Evolutionary conservation across 2,888 invertebrate genomes (phyloP), one percentile per base, ranked within the genome.

Genomic region (Lasioglossum pauxillum): DNA sequence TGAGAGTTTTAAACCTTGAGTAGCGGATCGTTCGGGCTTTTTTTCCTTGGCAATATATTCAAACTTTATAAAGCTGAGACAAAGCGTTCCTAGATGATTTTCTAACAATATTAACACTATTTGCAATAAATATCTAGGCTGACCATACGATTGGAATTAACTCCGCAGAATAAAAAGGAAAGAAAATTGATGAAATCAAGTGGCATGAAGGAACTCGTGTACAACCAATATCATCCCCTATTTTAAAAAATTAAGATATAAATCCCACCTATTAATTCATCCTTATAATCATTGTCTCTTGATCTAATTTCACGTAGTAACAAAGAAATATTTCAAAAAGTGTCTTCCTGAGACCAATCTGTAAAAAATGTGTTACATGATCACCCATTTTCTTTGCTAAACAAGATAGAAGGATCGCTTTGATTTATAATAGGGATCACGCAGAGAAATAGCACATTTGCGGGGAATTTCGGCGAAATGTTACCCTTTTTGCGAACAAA

Each of bases 401-500:
- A 12, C 1, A 23, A 49, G 31, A 31, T 27, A 19, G 19, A 31
- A 46, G 44, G 14, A 27, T 31, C 46, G 2, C 23, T 7, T 31
- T 27, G 60, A 78, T 78, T 82, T 78, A 78, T 14, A 44, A 10
- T 31, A 10, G 69, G 74, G 35, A 53, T 38, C n/a, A 3, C 35
- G 53, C 7, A 35, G 74, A 74, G 16, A 35, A 27, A 74, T 53
- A 27, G 23, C 41, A 72, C 41, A 41, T 53, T 72, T 60, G 49
- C 10, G 12, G 27, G 8, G 73, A 23, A 67, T 83, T 69, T 31
- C 73, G 46, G 38, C 46, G 83, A 69, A 74, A 78, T 41, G 41
- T 78, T 27, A n/a, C 27, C 38, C 46, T 10, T 53, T 78, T 84
- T 64, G 23, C 12, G n/a, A n/a, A 27, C 38, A 64, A 64, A 84